Evolutionary conservation across 2,797 vertebrate genomes (phyloP), one percentile per base, ranked within the genome.

Genomic region (Enteromius mattozi): DNA sequence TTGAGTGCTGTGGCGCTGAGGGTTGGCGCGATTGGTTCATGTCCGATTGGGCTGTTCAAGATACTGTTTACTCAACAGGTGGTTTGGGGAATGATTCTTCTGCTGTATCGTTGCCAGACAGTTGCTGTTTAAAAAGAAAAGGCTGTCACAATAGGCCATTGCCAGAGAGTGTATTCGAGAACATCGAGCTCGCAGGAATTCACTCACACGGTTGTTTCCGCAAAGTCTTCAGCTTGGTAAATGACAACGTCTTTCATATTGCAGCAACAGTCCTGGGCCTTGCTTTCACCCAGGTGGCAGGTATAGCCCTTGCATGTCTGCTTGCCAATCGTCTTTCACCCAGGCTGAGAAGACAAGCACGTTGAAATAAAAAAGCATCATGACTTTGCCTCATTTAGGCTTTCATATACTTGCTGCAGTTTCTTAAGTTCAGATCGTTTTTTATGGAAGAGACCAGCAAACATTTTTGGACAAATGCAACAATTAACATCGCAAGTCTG

Each of bases 11-110:
- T 10, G 97, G 97, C 0, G 96, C 95, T 0, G 93, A 97, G 35
- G 92, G 96, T 45, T 98, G 97, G 94, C 94, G 83, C 0, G 97
- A 98, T 90, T 98, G 97, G 97, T 92, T 96, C 6, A 17, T 88
- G 10, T 96, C 96, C 0, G 96, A 96, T 70, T 97, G 97, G 97
- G 95, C 94, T 0, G 86, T 90, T 78, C 92, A 94, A 78, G 94
- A 94, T 9, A 91, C 89, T 81, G 87, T 90, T 76, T 92, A 92
- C 72, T 81, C 90, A 35, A 90, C 47, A 13, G 80, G 61, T 14
- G 24, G 85, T 12, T 51, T 35, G 2, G 92, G 92, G 61, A 95
- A 96, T 3, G 87, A 87, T 61, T 94, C 94, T 4, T 69, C 59
- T 10, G 94, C 93, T 0, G 90, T 93, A 33, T 96, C 95, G 0